Conservation (phyloP, 2,888 invertebrate species). For the Argyresthia goedartella region DNA sequence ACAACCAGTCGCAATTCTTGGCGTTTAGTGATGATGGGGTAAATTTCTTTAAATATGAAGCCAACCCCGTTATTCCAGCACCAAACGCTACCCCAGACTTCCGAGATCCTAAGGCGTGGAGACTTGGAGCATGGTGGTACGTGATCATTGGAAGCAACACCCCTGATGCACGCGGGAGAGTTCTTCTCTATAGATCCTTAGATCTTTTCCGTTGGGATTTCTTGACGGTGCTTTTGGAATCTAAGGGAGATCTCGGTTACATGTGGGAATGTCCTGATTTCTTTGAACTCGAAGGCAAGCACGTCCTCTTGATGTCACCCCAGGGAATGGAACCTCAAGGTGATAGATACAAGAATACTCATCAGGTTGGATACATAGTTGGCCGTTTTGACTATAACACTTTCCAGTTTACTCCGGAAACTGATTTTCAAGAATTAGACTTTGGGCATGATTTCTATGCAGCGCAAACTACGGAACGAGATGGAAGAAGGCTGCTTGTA, state of each 20-base stretch:
- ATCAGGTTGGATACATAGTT: slow-evolving; percentile 54
- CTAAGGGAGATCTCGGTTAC: slow-evolving; percentile 42
- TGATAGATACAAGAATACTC: slow-evolving; percentile 47
- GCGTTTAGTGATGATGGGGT: slow-evolving; percentile 52
- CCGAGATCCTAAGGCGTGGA: slow-evolving; percentile 64
- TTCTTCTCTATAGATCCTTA: slow-evolving; percentile 47
- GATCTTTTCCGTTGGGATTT: slow-evolving; percentile 52
- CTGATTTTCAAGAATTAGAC: slow-evolving; percentile 51
- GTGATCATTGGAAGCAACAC: slow-evolving; percentile 52
- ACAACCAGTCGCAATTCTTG: slow-evolving; percentile 47
- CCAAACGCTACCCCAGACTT: slow-evolving; percentile 54
- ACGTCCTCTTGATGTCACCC: slow-evolving; percentile 52
- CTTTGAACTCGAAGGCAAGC: slow-evolving; percentile 52
- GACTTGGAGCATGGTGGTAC: slow-evolving; percentile 47
- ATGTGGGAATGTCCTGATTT: slow-evolving; percentile 71
- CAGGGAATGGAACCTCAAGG: slow-evolving; percentile 49
- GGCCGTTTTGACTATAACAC: slow-evolving; percentile 54
- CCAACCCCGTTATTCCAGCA: slow-evolving; percentile 45
- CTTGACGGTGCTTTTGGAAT: slow-evolving; percentile 41
- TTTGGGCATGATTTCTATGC: slow-evolving; percentile 64
- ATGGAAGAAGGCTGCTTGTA: slow-evolving; percentile 43
- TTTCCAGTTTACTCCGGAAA: slow-evolving; percentile 40
- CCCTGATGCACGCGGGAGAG: slow-evolving; percentile 36
- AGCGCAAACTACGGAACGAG: slow-evolving; percentile 40
- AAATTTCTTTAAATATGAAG: slow-evolving; percentile 44